Conservation (phyloP, 2,113 vertebrate genomes). For the Scytalopus superciliaris region DNA sequence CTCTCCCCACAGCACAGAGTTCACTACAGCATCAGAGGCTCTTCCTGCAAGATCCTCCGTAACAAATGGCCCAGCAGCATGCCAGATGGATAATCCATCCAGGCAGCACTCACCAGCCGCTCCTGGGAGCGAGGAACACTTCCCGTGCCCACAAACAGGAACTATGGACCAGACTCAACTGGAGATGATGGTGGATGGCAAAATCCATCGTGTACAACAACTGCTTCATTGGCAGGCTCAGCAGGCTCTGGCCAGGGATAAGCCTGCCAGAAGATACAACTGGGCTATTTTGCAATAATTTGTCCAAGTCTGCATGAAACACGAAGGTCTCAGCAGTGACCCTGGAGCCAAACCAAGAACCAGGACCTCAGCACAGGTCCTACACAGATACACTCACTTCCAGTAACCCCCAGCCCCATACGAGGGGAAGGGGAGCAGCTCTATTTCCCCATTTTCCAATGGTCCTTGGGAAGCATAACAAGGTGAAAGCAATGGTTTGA, state of each 20-base stretch:
- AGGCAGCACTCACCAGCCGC: background rate
- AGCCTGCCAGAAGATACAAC: background rate
- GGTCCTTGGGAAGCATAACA: background rate
- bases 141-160: background rate
- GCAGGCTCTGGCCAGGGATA: background rate
- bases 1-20: background rate
- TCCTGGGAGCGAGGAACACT: background rate
- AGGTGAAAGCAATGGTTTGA: background rate
- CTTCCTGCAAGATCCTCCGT: background rate
- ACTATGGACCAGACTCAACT: background rate
- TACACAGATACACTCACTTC: background rate
- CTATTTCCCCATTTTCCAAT: background rate
- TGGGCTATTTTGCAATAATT: background rate
- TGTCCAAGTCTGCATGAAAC: background rate
- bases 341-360: background rate
- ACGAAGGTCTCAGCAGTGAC: background rate
- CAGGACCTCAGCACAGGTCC: background rate
- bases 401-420: background rate
- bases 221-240: background rate
- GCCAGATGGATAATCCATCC: constrained; percentile 5
- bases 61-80: background rate
- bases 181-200: background rate
- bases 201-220: background rate
- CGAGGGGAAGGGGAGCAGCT: background rate
- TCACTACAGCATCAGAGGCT: background rate